These are phyloP conservation scores for Apostichopus parvimensis DNA, from an alignment of 35 echinoderm and acorn worm genomes.

Conservation along the genomic window DNA sequence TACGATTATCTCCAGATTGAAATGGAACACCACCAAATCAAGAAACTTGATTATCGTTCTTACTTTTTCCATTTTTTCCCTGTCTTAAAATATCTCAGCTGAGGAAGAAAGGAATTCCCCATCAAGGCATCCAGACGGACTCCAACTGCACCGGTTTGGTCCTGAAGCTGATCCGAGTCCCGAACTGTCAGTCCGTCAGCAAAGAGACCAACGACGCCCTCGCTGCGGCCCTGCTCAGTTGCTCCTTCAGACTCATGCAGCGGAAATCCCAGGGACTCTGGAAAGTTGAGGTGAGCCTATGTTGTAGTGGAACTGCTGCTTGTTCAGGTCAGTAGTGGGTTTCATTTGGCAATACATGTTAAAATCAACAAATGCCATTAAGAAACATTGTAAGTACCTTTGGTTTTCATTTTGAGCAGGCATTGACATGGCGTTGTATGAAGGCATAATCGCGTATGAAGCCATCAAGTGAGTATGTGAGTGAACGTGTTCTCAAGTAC, in stretches of 20 bases:
- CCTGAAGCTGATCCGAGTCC: constrained; percentile 66
- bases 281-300: constrained; percentile 66
- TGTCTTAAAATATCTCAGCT: not conserved
- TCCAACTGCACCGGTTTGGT: constrained; percentile 78
- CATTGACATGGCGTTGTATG: too few species aligned
- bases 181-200: constrained; percentile 13
- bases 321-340: too few species aligned
- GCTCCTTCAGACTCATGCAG: constrained; percentile 66
- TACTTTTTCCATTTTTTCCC: not conserved
- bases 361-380: too few species aligned
- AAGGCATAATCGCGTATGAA: too few species aligned
- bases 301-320: not conserved
- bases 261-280: constrained; percentile 59
- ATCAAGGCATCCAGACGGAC: constrained; percentile 94
- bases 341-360: too few species aligned
- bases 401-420: too few species aligned
- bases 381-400: too few species aligned
- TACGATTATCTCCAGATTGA: too few species aligned
- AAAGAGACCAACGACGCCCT: constrained; percentile 65
- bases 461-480: too few species aligned
- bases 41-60: not conserved
- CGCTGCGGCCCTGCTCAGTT: constrained; percentile 65
- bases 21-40: not conserved
- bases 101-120: constrained; percentile 56
- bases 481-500: too few species aligned